Base-by-base conservation (phyloP, 1,140 invertebrate species). In the Idris sp. region DNA sequence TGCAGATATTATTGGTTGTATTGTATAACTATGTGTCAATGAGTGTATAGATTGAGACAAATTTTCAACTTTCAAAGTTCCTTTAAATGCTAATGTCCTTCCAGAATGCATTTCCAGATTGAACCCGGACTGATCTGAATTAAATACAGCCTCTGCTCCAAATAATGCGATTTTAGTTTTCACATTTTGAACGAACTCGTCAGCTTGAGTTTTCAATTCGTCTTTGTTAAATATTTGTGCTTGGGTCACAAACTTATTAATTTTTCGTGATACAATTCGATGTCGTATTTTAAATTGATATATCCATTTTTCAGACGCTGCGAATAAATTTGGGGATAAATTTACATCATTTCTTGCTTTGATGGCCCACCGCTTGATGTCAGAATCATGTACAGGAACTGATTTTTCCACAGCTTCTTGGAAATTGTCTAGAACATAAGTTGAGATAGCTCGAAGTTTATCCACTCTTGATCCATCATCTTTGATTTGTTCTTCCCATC, bases 201-300 rank as follows among this genome's bases (percentile, higher is more conserved):
- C 18, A 2, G 53, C 59, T 6, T 38, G 10, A 46, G 44, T 6
- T 22, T 56, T 49, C 1, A 65, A n/a, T 40, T 58, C 9, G 1
- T 41, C 36, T 5, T 10, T 25, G 33, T 56, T 54, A 1, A 4
- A 7, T 28, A 68, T 58, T 0, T 46, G 10, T 13, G n/a, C 25
- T 56, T 68, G 48, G 0, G 49, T 48, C 0, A 56, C 31, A 22
- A 65, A 65, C 16, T 67, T 67, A 9, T 67, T 67, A n/a, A 54
- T 65, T 31, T 65, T 65, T 11, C 49, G 30, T 7, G 40, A 65
- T 30, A 65, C 41, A 46, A 65, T 54, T 54, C 31, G 0, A 9
- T 65, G 61, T 36, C 16, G 1, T 11, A 36, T 41, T 41, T 74
- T 67, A 18, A 67, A 67, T 30, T 46, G 59, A 19, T 67, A 28